Conservation (phyloP, 2,113 vertebrate species). For the Eulemur macaco region DNA sequence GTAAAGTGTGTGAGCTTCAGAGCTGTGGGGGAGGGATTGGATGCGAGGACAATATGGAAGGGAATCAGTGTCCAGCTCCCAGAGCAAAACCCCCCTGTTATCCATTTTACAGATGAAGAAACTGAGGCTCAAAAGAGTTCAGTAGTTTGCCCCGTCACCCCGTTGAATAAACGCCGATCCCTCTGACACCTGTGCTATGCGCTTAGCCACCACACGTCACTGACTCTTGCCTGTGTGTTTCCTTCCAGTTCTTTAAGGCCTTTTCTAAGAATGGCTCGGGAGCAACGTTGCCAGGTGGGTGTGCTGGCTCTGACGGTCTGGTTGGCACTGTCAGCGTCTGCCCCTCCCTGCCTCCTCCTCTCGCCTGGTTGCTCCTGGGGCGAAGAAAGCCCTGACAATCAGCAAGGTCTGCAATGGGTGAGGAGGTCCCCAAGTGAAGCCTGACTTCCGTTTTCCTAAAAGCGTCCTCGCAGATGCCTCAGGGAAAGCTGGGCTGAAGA, state of each 20-base stretch:
- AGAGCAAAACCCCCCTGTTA: not conserved
- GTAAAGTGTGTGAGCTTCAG: not conserved
- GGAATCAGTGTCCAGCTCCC: not conserved
- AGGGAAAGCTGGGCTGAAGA: not conserved
- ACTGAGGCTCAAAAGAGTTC: not conserved
- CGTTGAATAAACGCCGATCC: rapidly evolving
- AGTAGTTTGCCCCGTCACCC: not conserved
- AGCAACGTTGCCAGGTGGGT: slow-evolving; percentile 85
- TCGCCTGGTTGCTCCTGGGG: rapidly evolving
- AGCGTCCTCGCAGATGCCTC: not conserved
- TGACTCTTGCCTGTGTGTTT: slow-evolving; percentile 32
- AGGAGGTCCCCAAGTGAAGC: not conserved
- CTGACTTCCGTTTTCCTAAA: not conserved
- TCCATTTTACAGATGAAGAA: not conserved
- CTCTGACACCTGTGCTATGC: rapidly evolving
- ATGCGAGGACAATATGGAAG: rapidly evolving
- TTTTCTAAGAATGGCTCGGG: slow-evolving; percentile 85
- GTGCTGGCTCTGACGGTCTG: not conserved
- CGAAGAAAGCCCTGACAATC: not conserved
- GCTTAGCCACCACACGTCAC: rapidly evolving
- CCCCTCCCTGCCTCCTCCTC: not conserved
- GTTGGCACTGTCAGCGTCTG: rapidly evolving
- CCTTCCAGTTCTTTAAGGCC: slow-evolving; percentile 91
- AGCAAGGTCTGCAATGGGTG: not conserved
- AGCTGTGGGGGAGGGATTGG: rapidly evolving